Evolutionary conservation across 2,113 vertebrate genomes (phyloP).

Genomic region (Piaya cayana): DNA sequence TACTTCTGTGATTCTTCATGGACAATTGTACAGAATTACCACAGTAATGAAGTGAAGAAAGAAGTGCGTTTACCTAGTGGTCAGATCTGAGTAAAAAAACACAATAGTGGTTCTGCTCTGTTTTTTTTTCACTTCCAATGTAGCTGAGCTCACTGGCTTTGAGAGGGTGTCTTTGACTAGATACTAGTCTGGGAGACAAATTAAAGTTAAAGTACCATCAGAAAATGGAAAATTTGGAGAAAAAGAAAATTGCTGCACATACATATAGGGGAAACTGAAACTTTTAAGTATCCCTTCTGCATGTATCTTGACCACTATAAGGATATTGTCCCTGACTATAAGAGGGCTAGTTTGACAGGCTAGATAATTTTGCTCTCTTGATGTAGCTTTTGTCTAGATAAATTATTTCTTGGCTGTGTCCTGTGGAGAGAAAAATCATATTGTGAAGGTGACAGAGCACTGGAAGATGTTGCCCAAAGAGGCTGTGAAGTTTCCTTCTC

Average conservation of each 20-base stretch:
- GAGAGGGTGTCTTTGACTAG: too few species aligned
- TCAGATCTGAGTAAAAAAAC: not conserved
- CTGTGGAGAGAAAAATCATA: not conserved
- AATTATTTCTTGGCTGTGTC: not conserved
- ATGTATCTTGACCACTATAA: too few species aligned
- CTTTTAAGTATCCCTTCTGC: not conserved
- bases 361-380: not conserved
- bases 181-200: too few species aligned
- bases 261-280: not conserved
- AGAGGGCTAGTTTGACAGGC: not conserved
- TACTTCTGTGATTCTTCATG: not conserved
- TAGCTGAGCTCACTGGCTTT: not conserved
- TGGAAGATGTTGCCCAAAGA: too few species aligned
- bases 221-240: too few species aligned
- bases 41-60: not conserved
- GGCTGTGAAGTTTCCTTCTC: too few species aligned
- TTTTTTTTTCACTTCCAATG: not conserved
- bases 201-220: too few species aligned
- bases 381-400: not conserved
- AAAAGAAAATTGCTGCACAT: not conserved
- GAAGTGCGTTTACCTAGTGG: not conserved
- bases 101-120: too few species aligned
- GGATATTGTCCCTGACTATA: not conserved
- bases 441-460: too few species aligned
- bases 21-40: not conserved